phyloP scores from a whole-genome alignment of 2,797 vertebrate genomes.

The Dendrocincla tyrannina region DNA sequence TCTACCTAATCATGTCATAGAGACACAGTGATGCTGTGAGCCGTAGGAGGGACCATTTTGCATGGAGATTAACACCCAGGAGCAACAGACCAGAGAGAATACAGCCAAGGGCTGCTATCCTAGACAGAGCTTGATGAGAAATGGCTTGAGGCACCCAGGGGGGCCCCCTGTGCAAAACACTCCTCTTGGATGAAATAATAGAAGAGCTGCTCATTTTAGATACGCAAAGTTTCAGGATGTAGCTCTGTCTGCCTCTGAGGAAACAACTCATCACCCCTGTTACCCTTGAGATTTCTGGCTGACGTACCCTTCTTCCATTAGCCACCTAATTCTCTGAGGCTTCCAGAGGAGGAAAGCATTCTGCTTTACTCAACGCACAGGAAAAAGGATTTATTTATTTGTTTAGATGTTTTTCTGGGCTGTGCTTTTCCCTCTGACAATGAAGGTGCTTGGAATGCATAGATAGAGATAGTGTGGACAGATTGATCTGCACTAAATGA shows the following conservation, averaged over 20 bases:
- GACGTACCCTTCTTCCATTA: not conserved
- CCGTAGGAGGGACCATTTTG: not conserved
- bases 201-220: not conserved
- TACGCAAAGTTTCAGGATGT: not conserved
- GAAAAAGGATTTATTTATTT: conserved; percentile 35
- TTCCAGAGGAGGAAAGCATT: not conserved
- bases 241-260: not conserved
- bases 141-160: not conserved
- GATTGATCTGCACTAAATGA: not conserved
- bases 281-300: conserved; percentile 12
- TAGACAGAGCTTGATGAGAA: not conserved
- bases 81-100: not conserved
- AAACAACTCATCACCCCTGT: not conserved
- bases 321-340: not conserved
- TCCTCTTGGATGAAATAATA: not conserved
- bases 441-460: not conserved
- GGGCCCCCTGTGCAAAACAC: not conserved
- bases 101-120: not conserved
- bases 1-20: not conserved
- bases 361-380: conserved; percentile 30
- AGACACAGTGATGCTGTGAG: not conserved
- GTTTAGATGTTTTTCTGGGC: not conserved
- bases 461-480: not conserved
- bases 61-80: not conserved
- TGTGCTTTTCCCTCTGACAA: not conserved